A percentile compares a stretch with the other conserved stretches of the same genome.
phyloP scores from a whole-genome alignment of 2,888 invertebrate species.

The Tetragonula carbonaria region DNA sequence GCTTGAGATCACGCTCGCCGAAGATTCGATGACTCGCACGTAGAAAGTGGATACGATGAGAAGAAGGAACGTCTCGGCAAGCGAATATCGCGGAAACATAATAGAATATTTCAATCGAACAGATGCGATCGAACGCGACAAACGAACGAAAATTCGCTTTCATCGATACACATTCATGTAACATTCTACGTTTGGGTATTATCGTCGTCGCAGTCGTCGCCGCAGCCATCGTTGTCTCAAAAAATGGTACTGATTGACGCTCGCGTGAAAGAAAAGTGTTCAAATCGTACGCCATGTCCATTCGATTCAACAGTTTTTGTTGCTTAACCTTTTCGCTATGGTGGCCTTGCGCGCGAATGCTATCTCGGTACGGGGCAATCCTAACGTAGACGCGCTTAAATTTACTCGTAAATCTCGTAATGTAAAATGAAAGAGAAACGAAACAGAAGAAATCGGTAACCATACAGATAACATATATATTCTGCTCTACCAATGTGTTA shows the following conservation, averaged over 20 bases:
- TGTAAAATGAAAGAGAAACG: too few relatives aligned
- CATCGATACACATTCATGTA: too few relatives aligned
- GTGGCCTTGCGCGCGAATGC: too few relatives aligned
- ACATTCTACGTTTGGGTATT: not conserved
- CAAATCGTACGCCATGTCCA: not conserved
- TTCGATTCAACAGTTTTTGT: not conserved
- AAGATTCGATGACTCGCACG: not conserved
- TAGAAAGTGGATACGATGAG: not conserved
- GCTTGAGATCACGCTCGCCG: conserved; percentile 32
- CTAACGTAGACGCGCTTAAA: too few relatives aligned
- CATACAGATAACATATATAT: too few relatives aligned
- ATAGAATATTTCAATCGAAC: not conserved
- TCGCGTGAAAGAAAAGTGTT: conserved; percentile 7
- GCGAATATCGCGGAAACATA: too few relatives aligned
- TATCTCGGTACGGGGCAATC: too few relatives aligned
- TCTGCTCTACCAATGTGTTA: too few relatives aligned
- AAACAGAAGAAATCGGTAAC: too few relatives aligned
- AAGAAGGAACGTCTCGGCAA: not conserved
- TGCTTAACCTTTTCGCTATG: too few relatives aligned
- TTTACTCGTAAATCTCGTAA: too few relatives aligned
- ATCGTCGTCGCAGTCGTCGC: not conserved
- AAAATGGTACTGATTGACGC: conserved; percentile 51
- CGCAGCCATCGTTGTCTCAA: not conserved
- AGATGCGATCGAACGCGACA: not conserved
- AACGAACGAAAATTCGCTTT: not conserved